Percentiles rank a stretch among this genome's conserved stretches.
Evolutionary conservation across 2,797 vertebrate species (phyloP).

Genomic region (Loriculus beryllinus): DNA sequence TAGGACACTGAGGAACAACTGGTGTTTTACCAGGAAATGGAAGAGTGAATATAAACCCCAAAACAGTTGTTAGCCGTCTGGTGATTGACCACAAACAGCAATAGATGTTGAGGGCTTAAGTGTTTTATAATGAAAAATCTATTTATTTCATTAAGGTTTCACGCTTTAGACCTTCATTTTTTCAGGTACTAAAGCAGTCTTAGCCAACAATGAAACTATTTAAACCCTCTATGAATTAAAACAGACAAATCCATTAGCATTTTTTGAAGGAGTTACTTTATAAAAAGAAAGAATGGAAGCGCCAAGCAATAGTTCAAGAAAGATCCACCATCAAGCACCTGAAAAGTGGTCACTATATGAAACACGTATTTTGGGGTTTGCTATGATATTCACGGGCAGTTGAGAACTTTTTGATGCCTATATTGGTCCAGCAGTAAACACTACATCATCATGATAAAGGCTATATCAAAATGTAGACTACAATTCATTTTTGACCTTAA

Average conservation of each 20-base stretch:
- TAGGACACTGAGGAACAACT: conserved; percentile 15
- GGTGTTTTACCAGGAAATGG: conserved; percentile 37
- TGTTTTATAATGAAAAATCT: conserved; percentile 72
- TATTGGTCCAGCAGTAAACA: background rate
- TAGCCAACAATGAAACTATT: conserved; percentile 40
- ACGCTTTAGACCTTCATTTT: conserved; percentile 31
- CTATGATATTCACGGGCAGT: background rate
- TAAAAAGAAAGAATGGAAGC: background rate
- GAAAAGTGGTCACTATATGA: background rate
- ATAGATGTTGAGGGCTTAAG: conserved; percentile 52
- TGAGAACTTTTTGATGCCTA: background rate
- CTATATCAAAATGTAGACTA: background rate
- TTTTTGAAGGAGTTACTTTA: conserved; percentile 29
- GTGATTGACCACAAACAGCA: conserved; percentile 46
- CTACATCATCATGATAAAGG: background rate
- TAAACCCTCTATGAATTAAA: conserved; percentile 43
- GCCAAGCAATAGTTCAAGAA: background rate
- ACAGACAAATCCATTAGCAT: conserved; percentile 35
- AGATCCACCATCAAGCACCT: background rate
- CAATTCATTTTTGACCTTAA: background rate
- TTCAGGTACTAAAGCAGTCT: conserved; percentile 43
- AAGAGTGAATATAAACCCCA: conserved; percentile 42
- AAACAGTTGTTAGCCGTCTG: conserved; percentile 33
- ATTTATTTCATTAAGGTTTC: conserved; percentile 71
- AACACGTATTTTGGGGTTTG: background rate